phyloP scores from a whole-genome alignment of 2,888 invertebrate genomes.

The Dorcus parallelipipedus region DNA sequence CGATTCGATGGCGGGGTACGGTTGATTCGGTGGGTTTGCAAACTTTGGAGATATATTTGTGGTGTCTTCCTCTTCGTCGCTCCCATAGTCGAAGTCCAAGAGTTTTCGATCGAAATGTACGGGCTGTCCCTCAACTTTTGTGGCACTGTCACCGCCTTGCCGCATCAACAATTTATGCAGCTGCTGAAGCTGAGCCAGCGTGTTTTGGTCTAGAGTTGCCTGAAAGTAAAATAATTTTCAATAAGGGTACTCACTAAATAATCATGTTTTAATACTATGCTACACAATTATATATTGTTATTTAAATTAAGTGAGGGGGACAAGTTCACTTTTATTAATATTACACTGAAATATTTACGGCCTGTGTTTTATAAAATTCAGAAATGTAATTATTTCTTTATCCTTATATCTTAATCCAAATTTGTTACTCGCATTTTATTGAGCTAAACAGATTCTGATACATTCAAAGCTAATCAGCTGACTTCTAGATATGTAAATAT shows the following conservation, averaged over 20 bases:
- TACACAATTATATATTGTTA: background rate
- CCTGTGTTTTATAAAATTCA: no score
- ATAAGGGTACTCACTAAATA: background rate
- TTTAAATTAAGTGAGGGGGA: background rate
- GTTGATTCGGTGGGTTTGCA: conserved; percentile 11
- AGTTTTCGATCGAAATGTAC: conserved; percentile 82
- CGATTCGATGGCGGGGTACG: conserved; percentile 25
- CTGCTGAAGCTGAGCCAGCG: conserved; percentile 59
- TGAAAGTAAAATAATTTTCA: conserved; percentile 9
- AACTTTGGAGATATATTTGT: conserved; percentile 49
- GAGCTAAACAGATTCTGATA: no score
- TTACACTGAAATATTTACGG: no score
- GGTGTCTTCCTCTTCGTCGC: conserved; percentile 78
- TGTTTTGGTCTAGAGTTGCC: conserved; percentile 37
- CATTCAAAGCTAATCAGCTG: no score
- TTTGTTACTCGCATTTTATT: no score
- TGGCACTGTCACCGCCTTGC: conserved; percentile 35
- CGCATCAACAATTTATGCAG: conserved; percentile 57
- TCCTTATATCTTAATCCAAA: no score
- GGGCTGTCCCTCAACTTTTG: conserved; percentile 45
- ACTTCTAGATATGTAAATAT: no score
- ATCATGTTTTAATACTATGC: background rate
- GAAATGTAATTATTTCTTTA: no score
- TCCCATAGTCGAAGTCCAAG: conserved; percentile 88
- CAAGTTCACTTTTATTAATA: conserved; percentile 15